Evolutionary conservation across 2,113 vertebrate genomes (phyloP).

Genomic region (Ictidomys tridecemlineatus): DNA sequence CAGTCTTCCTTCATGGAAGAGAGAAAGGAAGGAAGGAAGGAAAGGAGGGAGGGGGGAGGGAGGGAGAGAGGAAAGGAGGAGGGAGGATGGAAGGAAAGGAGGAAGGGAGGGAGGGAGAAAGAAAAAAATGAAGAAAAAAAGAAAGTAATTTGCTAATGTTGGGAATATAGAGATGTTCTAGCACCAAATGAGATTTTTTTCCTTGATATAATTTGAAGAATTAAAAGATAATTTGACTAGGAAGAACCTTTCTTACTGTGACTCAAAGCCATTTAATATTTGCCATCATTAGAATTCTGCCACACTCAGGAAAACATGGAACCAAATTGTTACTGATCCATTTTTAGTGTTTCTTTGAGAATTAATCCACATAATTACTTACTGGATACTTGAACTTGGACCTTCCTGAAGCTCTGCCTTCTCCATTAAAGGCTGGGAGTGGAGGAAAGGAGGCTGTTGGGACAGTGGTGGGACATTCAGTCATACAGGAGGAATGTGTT

Average conservation of each 20-base stretch:
- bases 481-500: not conserved
- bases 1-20: not conserved
- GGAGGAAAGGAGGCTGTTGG: not conserved
- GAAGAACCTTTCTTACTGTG: not conserved
- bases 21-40: not conserved
- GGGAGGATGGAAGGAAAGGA: fast-evolving
- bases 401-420: not conserved
- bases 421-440: not conserved
- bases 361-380: not conserved
- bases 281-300: not conserved
- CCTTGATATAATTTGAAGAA: not conserved
- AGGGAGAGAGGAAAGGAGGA: no score
- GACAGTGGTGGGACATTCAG: not conserved
- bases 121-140: no score
- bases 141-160: not conserved
- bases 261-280: not conserved
- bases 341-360: not conserved
- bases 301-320: not conserved
- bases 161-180: not conserved
- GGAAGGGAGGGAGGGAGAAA: no score
- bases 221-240: not conserved
- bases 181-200: not conserved
- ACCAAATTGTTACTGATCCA: not conserved
- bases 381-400: not conserved
- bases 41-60: no score